phyloP scores from a whole-genome alignment of 1,140 invertebrate genomes.

The Ceratoteleas bidentatus region DNA sequence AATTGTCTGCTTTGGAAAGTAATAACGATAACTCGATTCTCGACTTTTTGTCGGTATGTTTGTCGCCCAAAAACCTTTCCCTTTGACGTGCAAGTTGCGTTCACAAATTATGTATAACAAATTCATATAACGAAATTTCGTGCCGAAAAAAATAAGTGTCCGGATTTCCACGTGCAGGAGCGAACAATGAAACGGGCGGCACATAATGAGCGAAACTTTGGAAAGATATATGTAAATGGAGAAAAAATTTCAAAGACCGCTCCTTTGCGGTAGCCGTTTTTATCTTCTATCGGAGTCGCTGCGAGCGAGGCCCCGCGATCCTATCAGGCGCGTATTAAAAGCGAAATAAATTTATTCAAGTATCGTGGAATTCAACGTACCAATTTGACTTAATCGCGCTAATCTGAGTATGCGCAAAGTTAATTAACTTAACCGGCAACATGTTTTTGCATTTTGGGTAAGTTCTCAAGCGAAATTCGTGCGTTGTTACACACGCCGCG shows the following conservation, averaged over 20 bases:
- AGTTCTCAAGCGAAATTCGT: constrained; percentile 17
- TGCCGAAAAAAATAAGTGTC: constrained; percentile 9
- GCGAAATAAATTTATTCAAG: constrained; percentile 76
- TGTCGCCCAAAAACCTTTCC: too few species aligned
- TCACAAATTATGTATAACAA: too few species aligned
- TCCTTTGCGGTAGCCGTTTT: constrained; percentile 54
- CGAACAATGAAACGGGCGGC: constrained; percentile 13
- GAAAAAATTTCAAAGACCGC: too few species aligned
- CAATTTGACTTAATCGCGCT: constrained; percentile 58
- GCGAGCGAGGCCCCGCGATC: constrained; percentile 58
- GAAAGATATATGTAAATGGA: too few species aligned
- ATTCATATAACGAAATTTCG: background rate
- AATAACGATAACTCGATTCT: too few species aligned
- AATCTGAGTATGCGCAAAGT: constrained; percentile 48
- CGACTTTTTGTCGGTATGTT: too few species aligned
- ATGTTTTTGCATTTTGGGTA: constrained; percentile 47
- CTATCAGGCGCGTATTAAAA: constrained; percentile 73
- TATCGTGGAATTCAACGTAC: constrained; percentile 70
- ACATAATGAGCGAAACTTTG: too few species aligned
- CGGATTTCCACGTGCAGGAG: constrained; percentile 15
- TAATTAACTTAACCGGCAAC: constrained; percentile 44
- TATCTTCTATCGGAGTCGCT: constrained; percentile 71
- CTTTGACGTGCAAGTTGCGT: too few species aligned
- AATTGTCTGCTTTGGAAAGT: too few species aligned
- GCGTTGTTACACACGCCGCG: constrained; percentile 6